Conservation (phyloP, 2,888 invertebrate genomes). For the Drosophila hawaiiensis region DNA sequence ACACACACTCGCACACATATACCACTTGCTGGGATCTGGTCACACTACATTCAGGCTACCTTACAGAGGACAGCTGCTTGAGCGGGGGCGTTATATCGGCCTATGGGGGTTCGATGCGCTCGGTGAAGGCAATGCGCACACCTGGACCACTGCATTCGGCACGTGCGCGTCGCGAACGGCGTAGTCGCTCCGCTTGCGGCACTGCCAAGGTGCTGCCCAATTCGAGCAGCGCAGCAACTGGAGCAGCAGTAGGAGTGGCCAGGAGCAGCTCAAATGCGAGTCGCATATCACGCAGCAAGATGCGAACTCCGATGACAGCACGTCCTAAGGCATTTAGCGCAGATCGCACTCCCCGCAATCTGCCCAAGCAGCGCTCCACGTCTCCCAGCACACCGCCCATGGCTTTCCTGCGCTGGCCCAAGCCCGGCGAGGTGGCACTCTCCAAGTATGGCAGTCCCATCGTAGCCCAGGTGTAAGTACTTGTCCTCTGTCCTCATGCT, state of each 20-base stretch:
- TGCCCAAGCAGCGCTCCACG: conserved; percentile 22
- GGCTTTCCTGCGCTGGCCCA: conserved; percentile 84
- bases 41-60: conserved; percentile 83
- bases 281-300: conserved; percentile 78
- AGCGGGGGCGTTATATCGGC: conserved; percentile 48
- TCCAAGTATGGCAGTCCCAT: conserved; percentile 85
- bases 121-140: conserved; percentile 65
- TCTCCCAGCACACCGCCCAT: conserved; percentile 76
- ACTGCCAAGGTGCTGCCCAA: conserved; percentile 37
- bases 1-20: conserved; percentile 14
- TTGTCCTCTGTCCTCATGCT: neutral
- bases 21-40: conserved; percentile 35
- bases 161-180: conserved; percentile 79
- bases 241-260: conserved; percentile 7
- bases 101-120: conserved; percentile 49
- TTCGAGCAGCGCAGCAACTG: conserved; percentile 42
- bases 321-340: conserved; percentile 83
- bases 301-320: conserved; percentile 80
- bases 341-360: conserved; percentile 77
- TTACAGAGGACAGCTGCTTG: conserved; percentile 85
- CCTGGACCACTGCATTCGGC: conserved; percentile 84
- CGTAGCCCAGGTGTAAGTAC: conserved; percentile 83
- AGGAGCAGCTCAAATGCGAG: conserved; percentile 14
- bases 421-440: conserved; percentile 84
- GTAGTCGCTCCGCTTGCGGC: conserved; percentile 83